phyloP scores from a whole-genome alignment of 2,797 vertebrate genomes.

The Tympanoctomys barrerae region DNA sequence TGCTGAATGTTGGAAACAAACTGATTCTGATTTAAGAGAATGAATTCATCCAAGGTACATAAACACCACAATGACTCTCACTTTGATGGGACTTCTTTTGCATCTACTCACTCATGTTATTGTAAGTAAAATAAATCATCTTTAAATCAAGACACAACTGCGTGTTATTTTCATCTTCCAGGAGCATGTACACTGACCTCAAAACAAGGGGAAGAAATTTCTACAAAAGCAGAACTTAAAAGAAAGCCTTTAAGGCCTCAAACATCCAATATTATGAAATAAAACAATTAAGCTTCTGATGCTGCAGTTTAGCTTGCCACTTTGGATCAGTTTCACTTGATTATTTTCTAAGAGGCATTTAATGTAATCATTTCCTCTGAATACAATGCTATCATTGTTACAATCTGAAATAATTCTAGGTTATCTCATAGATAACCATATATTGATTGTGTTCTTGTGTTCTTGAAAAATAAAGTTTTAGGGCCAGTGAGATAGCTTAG shows the following conservation, averaged over 20 bases:
- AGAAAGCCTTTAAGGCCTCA: neutral
- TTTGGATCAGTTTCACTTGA: neutral
- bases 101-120: neutral
- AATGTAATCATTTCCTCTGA: conserved; percentile 1
- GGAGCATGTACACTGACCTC: neutral
- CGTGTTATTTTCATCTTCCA: neutral
- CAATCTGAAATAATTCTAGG: conserved; percentile 38
- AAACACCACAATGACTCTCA: neutral
- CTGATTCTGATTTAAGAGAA: conserved; percentile 30
- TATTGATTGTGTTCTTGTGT: neutral
- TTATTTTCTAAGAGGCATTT: neutral
- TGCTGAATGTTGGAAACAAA: conserved; percentile 45
- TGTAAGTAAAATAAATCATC: conserved; percentile 8
- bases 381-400: neutral
- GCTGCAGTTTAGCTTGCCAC: neutral
- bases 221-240: neutral
- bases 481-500: too few species aligned
- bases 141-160: neutral
- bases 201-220: conserved; percentile 18
- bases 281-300: conserved; percentile 37
- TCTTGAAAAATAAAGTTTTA: neutral
- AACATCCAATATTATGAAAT: neutral
- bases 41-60: conserved; percentile 16
- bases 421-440: neutral
- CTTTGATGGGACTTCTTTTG: neutral